Percentiles rank a stretch among this genome's conserved stretches.
phyloP scores from a whole-genome alignment of 1,140 invertebrate genomes.

The Maniola jurtina region DNA sequence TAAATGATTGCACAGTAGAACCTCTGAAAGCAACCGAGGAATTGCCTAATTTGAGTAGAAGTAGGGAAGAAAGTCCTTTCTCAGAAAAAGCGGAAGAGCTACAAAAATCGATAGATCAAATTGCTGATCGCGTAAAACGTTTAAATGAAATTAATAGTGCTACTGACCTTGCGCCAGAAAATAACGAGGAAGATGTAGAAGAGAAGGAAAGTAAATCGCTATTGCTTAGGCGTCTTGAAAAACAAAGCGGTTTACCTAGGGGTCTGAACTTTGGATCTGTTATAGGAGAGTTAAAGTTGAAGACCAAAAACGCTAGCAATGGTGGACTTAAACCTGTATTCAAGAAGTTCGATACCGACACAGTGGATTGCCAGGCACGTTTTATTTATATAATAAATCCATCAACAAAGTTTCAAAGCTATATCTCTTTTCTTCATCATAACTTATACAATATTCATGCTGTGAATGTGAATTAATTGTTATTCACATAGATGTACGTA shows the following conservation, averaged over 20 bases:
- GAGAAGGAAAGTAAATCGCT: slow-evolving; percentile 49
- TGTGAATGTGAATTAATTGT: slow-evolving; percentile 18
- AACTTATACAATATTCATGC: slow-evolving; percentile 25
- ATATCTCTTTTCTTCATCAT: slow-evolving; percentile 11
- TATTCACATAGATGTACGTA: slow-evolving; percentile 19
- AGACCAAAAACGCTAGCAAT: slow-evolving; percentile 59
- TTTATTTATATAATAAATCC: not conserved
- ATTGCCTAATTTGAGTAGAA: slow-evolving; percentile 11
- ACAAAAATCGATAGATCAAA: slow-evolving; percentile 43
- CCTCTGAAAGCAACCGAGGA: slow-evolving; percentile 15
- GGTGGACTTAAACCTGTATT: slow-evolving; percentile 67
- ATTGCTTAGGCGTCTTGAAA: slow-evolving; percentile 55
- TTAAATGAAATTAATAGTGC: slow-evolving; percentile 28
- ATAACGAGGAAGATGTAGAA: slow-evolving; percentile 24
- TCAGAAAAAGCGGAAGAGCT: slow-evolving; percentile 38
- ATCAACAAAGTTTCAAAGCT: not conserved
- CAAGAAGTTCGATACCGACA: slow-evolving; percentile 63
- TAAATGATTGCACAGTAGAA: slow-evolving; percentile 44
- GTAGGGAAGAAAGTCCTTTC: slow-evolving; percentile 20
- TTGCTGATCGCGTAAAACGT: slow-evolving; percentile 40
- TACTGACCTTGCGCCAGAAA: slow-evolving; percentile 3
- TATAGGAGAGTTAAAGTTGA: slow-evolving; percentile 69
- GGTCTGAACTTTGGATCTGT: slow-evolving; percentile 72
- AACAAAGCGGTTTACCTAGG: slow-evolving; percentile 52
- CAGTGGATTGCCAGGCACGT: slow-evolving; percentile 48